Evolutionary conservation across 2,888 invertebrate species (phyloP).

Genomic region (Cerastoderma edule): DNA sequence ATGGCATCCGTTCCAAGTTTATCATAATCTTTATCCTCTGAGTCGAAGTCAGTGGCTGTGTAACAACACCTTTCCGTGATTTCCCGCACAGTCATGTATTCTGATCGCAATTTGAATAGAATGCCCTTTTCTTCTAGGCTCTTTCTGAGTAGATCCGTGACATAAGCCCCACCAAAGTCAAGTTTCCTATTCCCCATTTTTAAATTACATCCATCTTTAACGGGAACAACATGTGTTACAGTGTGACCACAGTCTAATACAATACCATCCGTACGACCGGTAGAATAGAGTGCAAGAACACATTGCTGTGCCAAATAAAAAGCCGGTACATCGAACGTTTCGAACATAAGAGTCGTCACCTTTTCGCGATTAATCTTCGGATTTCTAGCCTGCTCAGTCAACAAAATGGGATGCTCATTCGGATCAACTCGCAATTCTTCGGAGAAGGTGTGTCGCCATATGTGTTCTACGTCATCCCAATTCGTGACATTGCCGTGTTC

Average conservation of each 20-base stretch:
- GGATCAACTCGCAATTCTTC: slow-evolving; percentile 11
- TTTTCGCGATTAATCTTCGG: slow-evolving; percentile 14
- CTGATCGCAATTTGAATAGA: neutral
- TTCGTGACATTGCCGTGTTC: slow-evolving; percentile 21
- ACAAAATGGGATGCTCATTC: slow-evolving; percentile 10
- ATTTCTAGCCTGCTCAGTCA: slow-evolving; percentile 6
- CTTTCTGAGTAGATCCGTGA: neutral
- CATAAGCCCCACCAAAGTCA: slow-evolving; percentile 8
- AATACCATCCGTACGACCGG: neutral
- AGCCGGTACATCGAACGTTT: slow-evolving; percentile 18
- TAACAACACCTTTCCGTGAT: slow-evolving; percentile 12
- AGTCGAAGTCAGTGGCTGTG: slow-evolving; percentile 2
- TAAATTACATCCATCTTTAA: slow-evolving; percentile 8
- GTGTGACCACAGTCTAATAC: slow-evolving; percentile 15
- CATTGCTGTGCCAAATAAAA: slow-evolving; percentile 15
- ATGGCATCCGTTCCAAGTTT: neutral
- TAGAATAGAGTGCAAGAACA: slow-evolving; percentile 1
- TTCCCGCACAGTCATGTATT: neutral
- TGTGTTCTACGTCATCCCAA: slow-evolving; percentile 18
- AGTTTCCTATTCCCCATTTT: slow-evolving; percentile 12
- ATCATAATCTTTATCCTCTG: neutral
- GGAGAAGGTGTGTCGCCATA: slow-evolving; percentile 7
- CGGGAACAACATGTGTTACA: slow-evolving; percentile 12
- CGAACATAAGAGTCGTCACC: slow-evolving; percentile 10
- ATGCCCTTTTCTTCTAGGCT: neutral